Evolutionary conservation across 2,113 vertebrate species (phyloP), one percentile per base, ranked within the genome.

Genomic region (Blennius ocellaris): DNA sequence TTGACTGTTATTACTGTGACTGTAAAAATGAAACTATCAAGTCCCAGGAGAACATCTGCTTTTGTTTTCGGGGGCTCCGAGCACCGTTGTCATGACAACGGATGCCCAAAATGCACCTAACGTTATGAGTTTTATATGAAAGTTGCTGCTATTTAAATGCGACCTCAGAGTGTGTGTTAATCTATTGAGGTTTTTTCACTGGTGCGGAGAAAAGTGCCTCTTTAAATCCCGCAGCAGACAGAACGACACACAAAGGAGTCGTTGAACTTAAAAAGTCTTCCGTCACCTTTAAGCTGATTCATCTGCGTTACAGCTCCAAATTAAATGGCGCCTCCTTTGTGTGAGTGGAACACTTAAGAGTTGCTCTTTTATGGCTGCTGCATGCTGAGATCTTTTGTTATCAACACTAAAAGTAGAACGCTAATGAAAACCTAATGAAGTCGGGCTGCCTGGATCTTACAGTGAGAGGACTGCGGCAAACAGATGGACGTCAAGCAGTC

Each of bases 231-330:
- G 21, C 21, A 30, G 21, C 21, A 30, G 21, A 30, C 21, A 30
- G 21, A 30, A 21, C 5, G 15, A 10, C 7, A 8, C 45, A 44
- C 12, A 43, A 51, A 60, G 16, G 53, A 17, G 7, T 10, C 2
- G 11, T 45, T 8, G 3, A 30, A 44, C 45, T 38, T 7, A 47
- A 12, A 30, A 43, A 30, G 21, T 7, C 55, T 11, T 4, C 15
- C 68, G 66, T 52, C 47, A 40, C 36, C 8, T 64, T 48, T 64
- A 17, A 57, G 15, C 7, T 17, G 58, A 17, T 69, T 37, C 51
- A n/a, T 53, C 41, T 55, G 64, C 61, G 64, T 55, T 10, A 14
- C 3, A 11, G 62, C 21, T n/a, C 21, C 50, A 51, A n/a, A 52
- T 60, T 11, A 53, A 69, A 51, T 14, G 17, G 16, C 36, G 52